These are phyloP conservation scores for Brachyrhaphis roseni DNA, from an alignment of 2,797 vertebrate genomes.

Conservation along the genomic window DNA sequence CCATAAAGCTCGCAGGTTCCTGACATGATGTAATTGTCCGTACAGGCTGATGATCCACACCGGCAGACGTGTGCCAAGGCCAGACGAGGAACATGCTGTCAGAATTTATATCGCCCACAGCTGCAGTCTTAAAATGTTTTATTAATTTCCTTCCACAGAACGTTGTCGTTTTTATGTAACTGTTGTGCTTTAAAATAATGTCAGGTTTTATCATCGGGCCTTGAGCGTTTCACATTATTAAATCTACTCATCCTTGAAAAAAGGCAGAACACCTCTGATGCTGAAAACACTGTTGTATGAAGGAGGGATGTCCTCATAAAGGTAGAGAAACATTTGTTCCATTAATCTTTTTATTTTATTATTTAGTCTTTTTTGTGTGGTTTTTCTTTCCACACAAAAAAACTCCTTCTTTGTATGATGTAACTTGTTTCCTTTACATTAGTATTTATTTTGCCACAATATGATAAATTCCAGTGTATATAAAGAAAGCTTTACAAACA, in stretches of 20 bases:
- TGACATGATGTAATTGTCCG: neutral
- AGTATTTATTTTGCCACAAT: no score
- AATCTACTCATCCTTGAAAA: conserved; percentile 4
- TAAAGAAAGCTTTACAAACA: no score
- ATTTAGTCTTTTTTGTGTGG: neutral
- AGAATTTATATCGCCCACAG: neutral
- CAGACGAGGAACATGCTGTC: neutral
- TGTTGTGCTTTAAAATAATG: conserved; percentile 7
- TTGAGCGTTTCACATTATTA: conserved; percentile 4
- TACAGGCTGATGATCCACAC: neutral
- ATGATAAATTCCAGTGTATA: no score
- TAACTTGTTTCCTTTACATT: no score
- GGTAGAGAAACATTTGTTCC: neutral
- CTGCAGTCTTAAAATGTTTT: neutral
- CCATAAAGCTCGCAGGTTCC: neutral
- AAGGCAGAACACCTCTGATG: neutral
- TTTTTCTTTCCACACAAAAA: no score
- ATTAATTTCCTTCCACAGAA: neutral
- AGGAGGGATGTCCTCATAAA: neutral
- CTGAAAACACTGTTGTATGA: neutral
- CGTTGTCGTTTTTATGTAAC: neutral
- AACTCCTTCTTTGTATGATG: no score
- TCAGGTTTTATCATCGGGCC: neutral
- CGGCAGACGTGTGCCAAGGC: neutral
- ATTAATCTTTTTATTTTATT: neutral